Evolutionary conservation across 2,797 vertebrate species (phyloP), one percentile per base, ranked within the genome.

Genomic region (Propithecus deckenii): DNA sequence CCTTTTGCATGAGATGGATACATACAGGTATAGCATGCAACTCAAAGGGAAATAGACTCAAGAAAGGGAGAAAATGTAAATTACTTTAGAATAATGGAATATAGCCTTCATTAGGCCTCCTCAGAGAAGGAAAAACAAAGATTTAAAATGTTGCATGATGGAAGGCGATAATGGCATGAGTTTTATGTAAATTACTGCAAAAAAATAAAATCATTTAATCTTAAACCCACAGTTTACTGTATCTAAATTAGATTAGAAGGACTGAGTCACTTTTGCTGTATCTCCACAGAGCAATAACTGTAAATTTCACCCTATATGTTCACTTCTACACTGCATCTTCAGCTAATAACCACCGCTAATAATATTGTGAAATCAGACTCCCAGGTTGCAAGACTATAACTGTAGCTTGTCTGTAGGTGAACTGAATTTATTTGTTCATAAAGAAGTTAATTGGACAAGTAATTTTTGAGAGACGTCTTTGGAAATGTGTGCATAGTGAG

Each of bases 121-220:
- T 92, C 43, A 63, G 75, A 94, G 94, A 97, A 95, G 61, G 95
- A 92, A 98, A 96, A 97, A 41, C 55, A 74, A n/a, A 96, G 85
- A 93, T 97, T 97, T 97, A 96, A 98, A 97, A 92, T 75, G 91
- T 93, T 79, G 35, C 55, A 46, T 95, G 83, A 84, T 80, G 75
- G 91, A 97, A 89, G 88, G 83, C 78, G 92, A 43, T 97, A 95
- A 96, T 96, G 96, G 93, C 87, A 91, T 98, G 22, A 50, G 50
- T 95, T 98, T 97, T 97, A 69, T 41, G 89, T 97, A 97, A 97
- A 97, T 97, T 96, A 97, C 63, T 75, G 93, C 97, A 89, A 95
- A 86, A 94, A 97, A 91, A 97, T 96, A 87, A 86, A 96, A 75
- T 96, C 63, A 96, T 97, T 97, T 98, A 86, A 95, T 97, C 76